These are phyloP conservation scores for Rhabdomys dilectus DNA, from an alignment of 2,113 vertebrate species.

Conservation along the genomic window DNA sequence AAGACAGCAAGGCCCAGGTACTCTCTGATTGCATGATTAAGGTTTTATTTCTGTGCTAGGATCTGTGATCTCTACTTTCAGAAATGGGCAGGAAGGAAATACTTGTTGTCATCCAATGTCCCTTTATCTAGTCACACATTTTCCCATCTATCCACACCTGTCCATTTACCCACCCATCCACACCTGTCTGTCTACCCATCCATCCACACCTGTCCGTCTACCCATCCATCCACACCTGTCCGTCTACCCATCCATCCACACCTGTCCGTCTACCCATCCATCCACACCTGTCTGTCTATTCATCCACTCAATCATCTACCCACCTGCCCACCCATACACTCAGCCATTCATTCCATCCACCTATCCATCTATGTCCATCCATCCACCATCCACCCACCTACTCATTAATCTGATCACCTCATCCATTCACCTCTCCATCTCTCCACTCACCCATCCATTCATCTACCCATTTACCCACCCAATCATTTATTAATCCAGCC, in stretches of 20 bases:
- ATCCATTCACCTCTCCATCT: not conserved
- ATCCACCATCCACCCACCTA: too few relatives aligned
- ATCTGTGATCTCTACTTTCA: not conserved
- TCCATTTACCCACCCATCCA: not conserved
- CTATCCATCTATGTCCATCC: too few relatives aligned
- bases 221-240: not conserved
- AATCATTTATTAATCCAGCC: not conserved
- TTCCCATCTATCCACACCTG: too few relatives aligned
- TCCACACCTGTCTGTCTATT: not conserved
- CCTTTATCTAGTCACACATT: not conserved
- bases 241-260: not conserved
- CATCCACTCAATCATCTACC: not conserved
- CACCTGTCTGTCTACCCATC: not conserved
- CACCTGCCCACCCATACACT: not conserved
- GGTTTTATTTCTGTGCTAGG: not conserved
- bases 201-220: not conserved
- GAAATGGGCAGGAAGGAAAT: constrained; percentile 37
- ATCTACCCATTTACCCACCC: not conserved
- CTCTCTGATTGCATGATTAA: not conserved
- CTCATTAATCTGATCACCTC: not conserved
- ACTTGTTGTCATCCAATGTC: not conserved
- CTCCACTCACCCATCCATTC: not conserved
- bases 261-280: not conserved
- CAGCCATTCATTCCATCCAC: not conserved
- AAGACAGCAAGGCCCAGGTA: not conserved